Conservation (phyloP, 2,888 invertebrate species). For the Oscheius sp. region DNA sequence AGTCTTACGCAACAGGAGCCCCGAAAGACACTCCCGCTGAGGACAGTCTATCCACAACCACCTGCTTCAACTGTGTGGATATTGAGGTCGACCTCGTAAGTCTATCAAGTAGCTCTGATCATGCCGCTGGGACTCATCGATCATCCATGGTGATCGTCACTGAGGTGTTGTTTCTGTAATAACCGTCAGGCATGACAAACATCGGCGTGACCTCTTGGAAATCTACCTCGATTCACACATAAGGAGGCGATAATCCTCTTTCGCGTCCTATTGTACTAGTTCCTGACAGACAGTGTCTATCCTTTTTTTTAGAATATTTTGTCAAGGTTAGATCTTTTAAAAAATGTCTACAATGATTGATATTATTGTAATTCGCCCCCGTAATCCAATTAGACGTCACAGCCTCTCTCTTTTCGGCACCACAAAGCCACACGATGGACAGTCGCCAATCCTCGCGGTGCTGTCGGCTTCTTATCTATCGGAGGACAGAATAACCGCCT, state of each 20-base stretch:
- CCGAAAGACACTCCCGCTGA: slow-evolving; percentile 27
- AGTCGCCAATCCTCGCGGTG: slow-evolving; percentile 23
- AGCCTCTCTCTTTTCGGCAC: slow-evolving; percentile 16
- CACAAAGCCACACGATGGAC: slow-evolving; percentile 8
- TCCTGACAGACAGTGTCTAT: not conserved
- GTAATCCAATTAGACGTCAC: slow-evolving; percentile 9
- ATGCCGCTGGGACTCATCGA: slow-evolving; percentile 7
- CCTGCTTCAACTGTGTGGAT: slow-evolving; percentile 12
- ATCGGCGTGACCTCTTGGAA: not conserved
- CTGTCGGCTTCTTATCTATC: slow-evolving; percentile 20
- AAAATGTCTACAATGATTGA: too few relatives aligned
- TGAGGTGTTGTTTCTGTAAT: not conserved
- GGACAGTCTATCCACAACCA: slow-evolving; percentile 11
- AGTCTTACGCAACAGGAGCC: slow-evolving; percentile 19
- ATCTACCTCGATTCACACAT: slow-evolving; percentile 2
- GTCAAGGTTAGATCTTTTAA: not conserved
- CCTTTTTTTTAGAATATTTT: not conserved
- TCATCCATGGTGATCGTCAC: not conserved
- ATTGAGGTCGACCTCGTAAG: slow-evolving; percentile 1
- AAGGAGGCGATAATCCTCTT: slow-evolving; percentile 2
- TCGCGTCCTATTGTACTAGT: not conserved
- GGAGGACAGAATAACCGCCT: slow-evolving; percentile 3
- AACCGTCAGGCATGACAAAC: not conserved
- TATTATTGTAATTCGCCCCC: too few relatives aligned
- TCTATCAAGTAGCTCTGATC: not conserved